Percentiles rank a stretch among this genome's conserved stretches.
Evolutionary conservation across 2,888 invertebrate species (phyloP).

Genomic region (Nemotelus nigrinus): DNA sequence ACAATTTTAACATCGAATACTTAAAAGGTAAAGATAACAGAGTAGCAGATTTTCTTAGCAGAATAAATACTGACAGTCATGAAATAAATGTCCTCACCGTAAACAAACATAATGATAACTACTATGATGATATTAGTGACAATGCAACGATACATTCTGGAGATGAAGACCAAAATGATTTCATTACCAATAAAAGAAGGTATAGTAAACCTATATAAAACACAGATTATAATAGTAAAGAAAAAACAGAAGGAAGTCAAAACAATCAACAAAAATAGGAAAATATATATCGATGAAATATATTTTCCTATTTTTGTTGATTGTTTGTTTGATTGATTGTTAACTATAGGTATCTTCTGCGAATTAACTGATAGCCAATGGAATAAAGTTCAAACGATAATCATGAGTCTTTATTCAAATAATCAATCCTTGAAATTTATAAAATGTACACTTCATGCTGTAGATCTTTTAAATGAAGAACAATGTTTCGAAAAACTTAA

Average conservation of each 20-base stretch:
- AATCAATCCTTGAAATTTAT: slow-evolving; percentile 39
- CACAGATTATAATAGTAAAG: slow-evolving; percentile 27
- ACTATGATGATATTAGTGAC: not conserved
- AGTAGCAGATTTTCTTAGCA: slow-evolving; percentile 18
- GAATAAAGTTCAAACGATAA: slow-evolving; percentile 4
- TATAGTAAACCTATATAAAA: slow-evolving; percentile 38
- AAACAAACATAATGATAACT: not conserved
- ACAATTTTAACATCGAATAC: slow-evolving; percentile 17
- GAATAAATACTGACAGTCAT: slow-evolving; percentile 6
- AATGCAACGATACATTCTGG: slow-evolving; percentile 2
- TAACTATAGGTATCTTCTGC: slow-evolving; percentile 14
- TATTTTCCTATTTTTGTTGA: too few relatives aligned
- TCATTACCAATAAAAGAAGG: slow-evolving; percentile 13
- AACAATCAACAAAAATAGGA: slow-evolving; percentile 10
- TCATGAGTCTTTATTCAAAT: slow-evolving; percentile 13
- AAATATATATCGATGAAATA: too few relatives aligned
- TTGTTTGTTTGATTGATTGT: too few relatives aligned
- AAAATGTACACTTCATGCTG: slow-evolving; percentile 31
- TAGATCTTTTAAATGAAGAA: slow-evolving; percentile 18
- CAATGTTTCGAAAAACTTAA: slow-evolving; percentile 10
- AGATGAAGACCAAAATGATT: slow-evolving; percentile 6
- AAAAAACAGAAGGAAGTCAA: not conserved
- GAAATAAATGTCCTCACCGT: not conserved
- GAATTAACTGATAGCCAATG: slow-evolving; percentile 12
- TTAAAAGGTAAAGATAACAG: slow-evolving; percentile 25